Conservation (phyloP, 2,888 invertebrate genomes). For the Troglohyphantes excavatus region DNA sequence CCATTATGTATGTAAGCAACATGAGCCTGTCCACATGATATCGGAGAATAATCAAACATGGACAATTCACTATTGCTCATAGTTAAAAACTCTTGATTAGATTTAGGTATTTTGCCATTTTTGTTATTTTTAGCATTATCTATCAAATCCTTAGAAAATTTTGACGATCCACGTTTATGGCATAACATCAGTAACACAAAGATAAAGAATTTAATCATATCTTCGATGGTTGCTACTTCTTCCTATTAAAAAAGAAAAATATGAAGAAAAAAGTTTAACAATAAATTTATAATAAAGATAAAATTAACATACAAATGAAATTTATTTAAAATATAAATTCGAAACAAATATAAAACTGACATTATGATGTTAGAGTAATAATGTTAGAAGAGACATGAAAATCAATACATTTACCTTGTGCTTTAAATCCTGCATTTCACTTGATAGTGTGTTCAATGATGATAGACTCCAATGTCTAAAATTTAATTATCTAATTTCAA, state of each 20-base stretch:
- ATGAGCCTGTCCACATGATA: slow-evolving; percentile 87
- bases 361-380: background rate
- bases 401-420: slow-evolving; percentile 48
- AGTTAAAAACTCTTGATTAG: background rate
- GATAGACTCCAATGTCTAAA: slow-evolving; percentile 73
- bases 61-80: background rate
- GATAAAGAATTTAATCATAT: slow-evolving; percentile 81
- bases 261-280: no score
- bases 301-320: background rate
- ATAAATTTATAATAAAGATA: background rate
- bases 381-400: background rate
- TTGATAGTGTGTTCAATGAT: slow-evolving; percentile 65
- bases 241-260: slow-evolving; percentile 73
- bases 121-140: slow-evolving; percentile 4
- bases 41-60: slow-evolving; percentile 46
- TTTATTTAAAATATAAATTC: background rate
- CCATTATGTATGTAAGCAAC: slow-evolving; percentile 86
- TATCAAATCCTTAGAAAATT: slow-evolving; percentile 54
- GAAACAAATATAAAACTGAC: no score
- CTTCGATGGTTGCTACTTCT: slow-evolving; percentile 79
- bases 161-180: slow-evolving; percentile 79
- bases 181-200: slow-evolving; percentile 81
- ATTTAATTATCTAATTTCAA: background rate
- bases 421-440: slow-evolving; percentile 59
- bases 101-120: background rate